phyloP scores from a whole-genome alignment of 2,888 invertebrate species.

The Pantelozetes paolii region DNA sequence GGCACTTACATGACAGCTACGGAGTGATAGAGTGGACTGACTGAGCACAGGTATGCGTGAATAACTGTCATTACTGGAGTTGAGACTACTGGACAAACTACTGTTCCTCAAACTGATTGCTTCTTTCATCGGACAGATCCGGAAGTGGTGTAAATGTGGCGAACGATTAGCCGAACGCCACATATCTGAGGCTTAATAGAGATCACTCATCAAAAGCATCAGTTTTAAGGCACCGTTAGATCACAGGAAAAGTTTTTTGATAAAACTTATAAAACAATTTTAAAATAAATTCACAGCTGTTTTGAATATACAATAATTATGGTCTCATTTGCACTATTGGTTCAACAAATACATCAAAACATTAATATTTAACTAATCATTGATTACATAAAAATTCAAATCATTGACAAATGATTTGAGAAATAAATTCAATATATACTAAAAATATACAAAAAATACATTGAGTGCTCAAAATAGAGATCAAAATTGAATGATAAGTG shows the following conservation, averaged over 20 bases:
- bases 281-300: background rate
- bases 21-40: slow-evolving; percentile 41
- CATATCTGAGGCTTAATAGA: background rate
- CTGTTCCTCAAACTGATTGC: slow-evolving; percentile 42
- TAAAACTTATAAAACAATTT: background rate
- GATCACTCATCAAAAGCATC: background rate
- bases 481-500: too few species aligned
- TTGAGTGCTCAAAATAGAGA: too few species aligned
- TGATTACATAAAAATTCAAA: too few species aligned
- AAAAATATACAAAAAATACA: too few species aligned
- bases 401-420: too few species aligned
- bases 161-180: slow-evolving; percentile 1
- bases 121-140: slow-evolving; percentile 47
- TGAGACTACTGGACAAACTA: slow-evolving; percentile 31
- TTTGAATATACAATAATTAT: background rate
- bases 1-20: slow-evolving; percentile 45
- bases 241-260: background rate
- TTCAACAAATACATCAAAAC: background rate
- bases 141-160: slow-evolving; percentile 45
- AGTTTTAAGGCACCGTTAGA: background rate
- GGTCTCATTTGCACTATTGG: background rate
- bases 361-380: too few species aligned
- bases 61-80: slow-evolving; percentile 1
- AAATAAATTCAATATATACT: too few species aligned
- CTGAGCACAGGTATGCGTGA: slow-evolving; percentile 39